Evolutionary conservation across 2,888 invertebrate species (phyloP), one percentile per base, ranked within the genome.

Genomic region (Tenthredo mesomela): DNA sequence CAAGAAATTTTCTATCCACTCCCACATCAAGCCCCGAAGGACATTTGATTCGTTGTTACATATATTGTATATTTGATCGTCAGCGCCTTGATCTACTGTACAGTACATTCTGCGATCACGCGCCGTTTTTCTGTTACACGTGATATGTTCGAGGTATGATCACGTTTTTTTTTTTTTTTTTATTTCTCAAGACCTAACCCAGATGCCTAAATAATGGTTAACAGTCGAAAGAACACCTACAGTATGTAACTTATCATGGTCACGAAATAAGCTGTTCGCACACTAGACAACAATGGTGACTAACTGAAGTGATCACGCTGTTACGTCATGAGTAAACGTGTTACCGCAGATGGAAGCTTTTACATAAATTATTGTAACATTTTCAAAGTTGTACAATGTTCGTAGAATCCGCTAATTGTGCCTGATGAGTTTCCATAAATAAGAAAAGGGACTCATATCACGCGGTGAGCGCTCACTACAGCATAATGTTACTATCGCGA

Each of bases 251-350:
- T 77, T 77, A 54, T 80, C 80, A 61, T 61, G 61, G 40, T 40
- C 80, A 77, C 77, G 33, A 54, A 73, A 73, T 21, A 73, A 10
- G 43, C 43, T 21, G 73, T 25, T 73, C n/a, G 73, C 25, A 25
- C 33, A 40, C 18, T 70, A 43, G 73, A 75, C 47, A 47, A 25
- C 47, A 75, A 75, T 77, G 18, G 47, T 50, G 50, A 54, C 33
- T 54, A 50, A 77, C 77, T 77, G 25, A 61, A 37, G 21, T 80
- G 87, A 88, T 89, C 89, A 89, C 88, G 89, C 88, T 70, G 80
- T 89, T 89, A 86, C 89, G 87, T 88, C 88, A 89, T 80, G 58
- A 78, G 85, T 77, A 86, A 87, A 86, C 89, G 87, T 89, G 89
- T 50, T 61, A 58, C 15, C 21, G 37, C 21, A 61, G n/a, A 10